Conservation (phyloP, 2,888 invertebrate species). For the Chymomyza procnemis region DNA sequence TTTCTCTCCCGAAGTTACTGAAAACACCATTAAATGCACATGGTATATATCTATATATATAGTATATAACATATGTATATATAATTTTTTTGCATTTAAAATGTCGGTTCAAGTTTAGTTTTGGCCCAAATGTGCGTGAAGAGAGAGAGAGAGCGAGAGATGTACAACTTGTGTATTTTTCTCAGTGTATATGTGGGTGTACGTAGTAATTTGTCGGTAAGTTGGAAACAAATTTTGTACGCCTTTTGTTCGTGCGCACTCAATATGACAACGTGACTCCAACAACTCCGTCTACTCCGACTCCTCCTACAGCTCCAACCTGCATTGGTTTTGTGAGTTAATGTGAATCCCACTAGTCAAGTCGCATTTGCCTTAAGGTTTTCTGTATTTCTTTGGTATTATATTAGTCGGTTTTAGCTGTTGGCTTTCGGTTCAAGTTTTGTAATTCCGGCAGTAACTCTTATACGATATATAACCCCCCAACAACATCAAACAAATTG, state of each 20-base stretch:
- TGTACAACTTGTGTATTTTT: conserved; percentile 10
- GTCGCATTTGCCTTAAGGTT: neutral
- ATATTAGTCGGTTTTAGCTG: no score
- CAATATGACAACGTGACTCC: conserved; percentile 56
- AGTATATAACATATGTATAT: conserved; percentile 28
- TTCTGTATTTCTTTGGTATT: neutral
- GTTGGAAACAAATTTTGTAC: conserved; percentile 55
- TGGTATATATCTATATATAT: no score
- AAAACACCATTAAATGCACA: conserved; percentile 40
- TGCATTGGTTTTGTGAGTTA: no score
- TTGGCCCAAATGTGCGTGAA: conserved; percentile 22
- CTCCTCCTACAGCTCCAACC: conserved; percentile 18
- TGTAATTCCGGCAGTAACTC: neutral
- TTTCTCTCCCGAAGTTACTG: neutral
- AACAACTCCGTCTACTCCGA: neutral
- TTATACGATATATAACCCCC: neutral
- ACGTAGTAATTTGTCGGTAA: conserved; percentile 59
- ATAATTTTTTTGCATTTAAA: conserved; percentile 61
- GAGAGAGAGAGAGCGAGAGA: no score
- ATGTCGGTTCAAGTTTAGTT: conserved; percentile 57
- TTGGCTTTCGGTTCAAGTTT: conserved; percentile 23
- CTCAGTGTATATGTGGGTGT: conserved; percentile 7
- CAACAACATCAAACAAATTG: neutral
- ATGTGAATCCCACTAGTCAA: neutral
- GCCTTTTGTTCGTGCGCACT: conserved; percentile 63